A percentile compares a stretch with the other conserved stretches of the same genome.
Evolutionary conservation across 2,797 vertebrate genomes (phyloP).

Genomic region (Rhinoraja longicauda): DNA sequence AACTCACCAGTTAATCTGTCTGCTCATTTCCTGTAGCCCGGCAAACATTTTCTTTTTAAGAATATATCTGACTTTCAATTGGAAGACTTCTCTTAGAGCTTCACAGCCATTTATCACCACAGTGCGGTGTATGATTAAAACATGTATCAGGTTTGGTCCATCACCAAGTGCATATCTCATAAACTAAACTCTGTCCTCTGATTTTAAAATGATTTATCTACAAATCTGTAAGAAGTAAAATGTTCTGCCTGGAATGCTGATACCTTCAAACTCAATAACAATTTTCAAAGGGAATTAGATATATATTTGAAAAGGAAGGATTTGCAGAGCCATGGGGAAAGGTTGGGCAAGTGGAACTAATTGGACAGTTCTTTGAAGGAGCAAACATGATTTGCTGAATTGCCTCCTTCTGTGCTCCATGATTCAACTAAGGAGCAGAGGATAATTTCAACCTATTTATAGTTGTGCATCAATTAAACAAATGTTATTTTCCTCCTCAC

Average conservation of each 20-base stretch:
- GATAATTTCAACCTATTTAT: not conserved
- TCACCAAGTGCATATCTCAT: not conserved
- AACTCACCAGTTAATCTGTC: no score
- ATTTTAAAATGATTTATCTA: not conserved
- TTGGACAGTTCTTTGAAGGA: not conserved
- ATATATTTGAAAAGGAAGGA: no score
- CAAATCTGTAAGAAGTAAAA: not conserved
- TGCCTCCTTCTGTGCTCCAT: not conserved
- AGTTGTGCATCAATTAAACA: not conserved
- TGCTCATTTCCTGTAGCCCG: no score
- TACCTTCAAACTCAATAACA: no score
- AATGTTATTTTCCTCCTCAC: not conserved
- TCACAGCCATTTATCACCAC: not conserved
- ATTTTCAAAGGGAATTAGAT: no score
- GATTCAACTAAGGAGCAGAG: not conserved
- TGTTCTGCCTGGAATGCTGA: not conserved
- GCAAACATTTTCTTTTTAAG: no score
- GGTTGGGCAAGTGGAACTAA: not conserved
- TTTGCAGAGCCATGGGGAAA: no score
- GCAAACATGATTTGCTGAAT: no score
- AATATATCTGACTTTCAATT: not conserved
- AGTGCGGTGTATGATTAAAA: not conserved
- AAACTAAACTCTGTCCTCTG: not conserved
- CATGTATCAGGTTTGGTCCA: no score
- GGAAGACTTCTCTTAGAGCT: not conserved